These are phyloP conservation scores for Hippocampus abdominalis DNA, from an alignment of 2,113 vertebrate species.

Conservation along the genomic window DNA sequence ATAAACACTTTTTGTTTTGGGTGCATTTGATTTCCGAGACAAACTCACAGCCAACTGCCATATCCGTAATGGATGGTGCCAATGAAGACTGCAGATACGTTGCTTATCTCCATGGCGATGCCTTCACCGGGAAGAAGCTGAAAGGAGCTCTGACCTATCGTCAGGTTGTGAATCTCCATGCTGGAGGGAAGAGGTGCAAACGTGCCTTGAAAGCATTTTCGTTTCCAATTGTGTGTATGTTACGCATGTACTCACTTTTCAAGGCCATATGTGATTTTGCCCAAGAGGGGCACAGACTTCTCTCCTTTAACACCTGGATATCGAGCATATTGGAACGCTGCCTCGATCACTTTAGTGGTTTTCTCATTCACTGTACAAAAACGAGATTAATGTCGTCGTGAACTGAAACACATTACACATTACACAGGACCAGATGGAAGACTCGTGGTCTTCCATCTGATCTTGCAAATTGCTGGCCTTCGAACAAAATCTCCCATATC, in stretches of 20 bases:
- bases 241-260: conserved; percentile 72
- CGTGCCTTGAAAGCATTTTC: neutral
- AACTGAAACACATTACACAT: neutral
- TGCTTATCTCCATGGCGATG: conserved; percentile 72
- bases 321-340: conserved; percentile 75
- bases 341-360: conserved; percentile 79
- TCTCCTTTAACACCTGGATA: conserved; percentile 79
- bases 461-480: too few species aligned
- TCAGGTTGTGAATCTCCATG: conserved; percentile 80
- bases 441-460: too few species aligned
- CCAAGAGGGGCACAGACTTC: conserved; percentile 67
- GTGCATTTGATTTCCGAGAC: neutral
- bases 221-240: accelerated
- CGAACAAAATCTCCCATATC: too few species aligned
- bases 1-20: neutral
- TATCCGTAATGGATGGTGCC: conserved; percentile 81
- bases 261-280: conserved; percentile 72
- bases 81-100: conserved; percentile 73
- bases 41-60: conserved; percentile 77
- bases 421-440: neutral
- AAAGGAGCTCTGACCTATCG: conserved; percentile 75
- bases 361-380: conserved; percentile 79
- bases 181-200: conserved; percentile 45
- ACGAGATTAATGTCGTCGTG: neutral
- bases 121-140: conserved; percentile 69